phyloP scores from a whole-genome alignment of 2,797 vertebrate genomes.

The Scolopax bukidnonensis region DNA sequence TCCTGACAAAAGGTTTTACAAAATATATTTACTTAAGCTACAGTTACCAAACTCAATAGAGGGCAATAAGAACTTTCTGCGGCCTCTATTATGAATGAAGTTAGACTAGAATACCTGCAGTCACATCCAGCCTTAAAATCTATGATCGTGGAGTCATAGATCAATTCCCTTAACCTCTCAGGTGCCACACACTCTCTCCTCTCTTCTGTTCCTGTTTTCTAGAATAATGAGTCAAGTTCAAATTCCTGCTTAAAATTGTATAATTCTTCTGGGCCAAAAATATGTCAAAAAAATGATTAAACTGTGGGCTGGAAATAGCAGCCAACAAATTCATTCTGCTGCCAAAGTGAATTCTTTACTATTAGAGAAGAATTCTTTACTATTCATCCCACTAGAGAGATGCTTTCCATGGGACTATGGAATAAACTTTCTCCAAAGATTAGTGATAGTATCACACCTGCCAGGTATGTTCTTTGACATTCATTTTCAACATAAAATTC shows the following conservation, averaged over 20 bases:
- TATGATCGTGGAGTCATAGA: background rate
- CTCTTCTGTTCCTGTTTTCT: background rate
- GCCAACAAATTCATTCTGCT: background rate
- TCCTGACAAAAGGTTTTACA: background rate
- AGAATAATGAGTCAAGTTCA: background rate
- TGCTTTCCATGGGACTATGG: background rate
- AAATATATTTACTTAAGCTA: background rate
- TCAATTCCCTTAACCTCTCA: background rate
- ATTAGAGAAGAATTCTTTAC: background rate
- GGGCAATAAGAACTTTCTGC: background rate
- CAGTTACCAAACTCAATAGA: background rate
- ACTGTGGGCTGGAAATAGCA: background rate
- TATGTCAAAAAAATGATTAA: background rate
- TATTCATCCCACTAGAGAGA: background rate
- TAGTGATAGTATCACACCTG: background rate
- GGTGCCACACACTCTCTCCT: background rate
- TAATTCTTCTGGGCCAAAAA: background rate
- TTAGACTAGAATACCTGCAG: background rate
- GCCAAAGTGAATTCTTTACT: background rate
- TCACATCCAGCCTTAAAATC: background rate
- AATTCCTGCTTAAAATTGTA: background rate
- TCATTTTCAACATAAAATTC: conserved; percentile 1
- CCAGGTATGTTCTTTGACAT: background rate
- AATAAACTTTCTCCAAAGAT: background rate
- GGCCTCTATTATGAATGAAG: background rate